Evolutionary conservation across 92 coral and sea anemone species (phyloP), one percentile per base, ranked within the genome.

Genomic region (Phenganax marumi): DNA sequence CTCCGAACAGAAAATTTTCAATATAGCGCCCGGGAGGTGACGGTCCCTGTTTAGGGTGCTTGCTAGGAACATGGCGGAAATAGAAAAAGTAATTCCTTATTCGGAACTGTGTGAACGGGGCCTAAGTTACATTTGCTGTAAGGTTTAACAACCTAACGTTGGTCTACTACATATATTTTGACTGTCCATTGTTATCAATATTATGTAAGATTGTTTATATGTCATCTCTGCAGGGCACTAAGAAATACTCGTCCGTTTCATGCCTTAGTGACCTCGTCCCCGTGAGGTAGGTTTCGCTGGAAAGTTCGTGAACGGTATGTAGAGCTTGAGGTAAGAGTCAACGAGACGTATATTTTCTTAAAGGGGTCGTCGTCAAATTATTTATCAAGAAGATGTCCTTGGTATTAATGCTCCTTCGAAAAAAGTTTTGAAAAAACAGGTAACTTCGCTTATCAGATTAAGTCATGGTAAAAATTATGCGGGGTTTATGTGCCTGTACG

Each of bases 291-390:
- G 93, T 85, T 56, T 56, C 0, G 19, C 0, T 56, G 8, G 0
- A 11, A 56, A 6, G 7, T 14, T 10, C 19, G 7, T 56, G 5
- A 7, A 56, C 17, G 14, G 17, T 54, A 12, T 54, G n/a, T 56
- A 56, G 12, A 0, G 21, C 65, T 12, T 14, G 16, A 58, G n/a
- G 8, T 58, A 18, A 3, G 13, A 58, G 0, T 0, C 12, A 25
- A 12, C 2, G 17, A 10, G n/a, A 23, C 70, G 57, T 19, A 24
- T 24, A 4, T 23, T 80, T 9, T 57, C 51, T 73, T 47, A 24
- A 85, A 96, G 99, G 65, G 93, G 97, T 58, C 99, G 99, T 22
- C 97, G 99, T 63, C 99, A 96, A 80, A 92, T 96, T 58, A 83
- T 92, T 19, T 92, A 96, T 76, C 97, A 97, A 17, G 85, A 89